Percentiles rank a stretch among this genome's conserved stretches.
phyloP scores from a whole-genome alignment of 2,888 invertebrate species.

The Bhutanitis thaidina region DNA sequence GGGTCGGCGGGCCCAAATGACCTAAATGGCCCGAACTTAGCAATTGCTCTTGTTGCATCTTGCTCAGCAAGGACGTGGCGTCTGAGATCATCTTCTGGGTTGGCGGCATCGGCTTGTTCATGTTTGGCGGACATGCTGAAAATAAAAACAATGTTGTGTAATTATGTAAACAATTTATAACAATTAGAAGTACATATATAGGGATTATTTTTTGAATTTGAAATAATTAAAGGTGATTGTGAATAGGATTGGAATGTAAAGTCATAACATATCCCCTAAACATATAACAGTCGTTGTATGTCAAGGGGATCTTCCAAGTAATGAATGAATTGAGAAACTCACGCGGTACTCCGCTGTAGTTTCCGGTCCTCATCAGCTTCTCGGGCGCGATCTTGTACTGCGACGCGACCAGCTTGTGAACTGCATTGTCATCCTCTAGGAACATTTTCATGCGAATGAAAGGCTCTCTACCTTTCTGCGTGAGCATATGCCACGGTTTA shows the following conservation, averaged over 20 bases:
- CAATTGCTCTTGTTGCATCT: conserved; percentile 85
- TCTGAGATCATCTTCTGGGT: conserved; percentile 89
- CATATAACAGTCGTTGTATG: too few species aligned
- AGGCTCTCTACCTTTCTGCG: conserved; percentile 97
- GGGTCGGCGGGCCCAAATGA: conserved; percentile 76
- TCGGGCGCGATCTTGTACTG: conserved; percentile 99
- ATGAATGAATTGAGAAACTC: conserved; percentile 62
- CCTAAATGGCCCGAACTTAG: conserved; percentile 78
- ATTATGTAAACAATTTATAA: too few species aligned
- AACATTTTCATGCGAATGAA: conserved; percentile 99
- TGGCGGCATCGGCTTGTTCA: conserved; percentile 88
- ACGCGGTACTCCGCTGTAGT: conserved; percentile 92
- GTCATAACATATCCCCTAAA: too few species aligned
- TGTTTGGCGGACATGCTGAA: conserved; percentile 82
- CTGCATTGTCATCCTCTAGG: conserved; percentile 96
- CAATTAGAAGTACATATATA: too few species aligned
- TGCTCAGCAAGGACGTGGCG: conserved; percentile 82
- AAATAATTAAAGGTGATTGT: too few species aligned
- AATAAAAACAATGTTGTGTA: conserved; percentile 17
- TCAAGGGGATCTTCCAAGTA: too few species aligned
- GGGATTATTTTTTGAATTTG: too few species aligned
- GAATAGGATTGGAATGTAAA: too few species aligned
- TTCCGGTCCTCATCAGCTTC: conserved; percentile 97
- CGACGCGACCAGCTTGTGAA: conserved; percentile 96
- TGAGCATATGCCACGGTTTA: conserved; percentile 99